A percentile compares a stretch with the other conserved stretches of the same genome.
These are phyloP conservation scores for Polyploca ridens DNA, from an alignment of 2,888 invertebrate species.

Conservation along the genomic window DNA sequence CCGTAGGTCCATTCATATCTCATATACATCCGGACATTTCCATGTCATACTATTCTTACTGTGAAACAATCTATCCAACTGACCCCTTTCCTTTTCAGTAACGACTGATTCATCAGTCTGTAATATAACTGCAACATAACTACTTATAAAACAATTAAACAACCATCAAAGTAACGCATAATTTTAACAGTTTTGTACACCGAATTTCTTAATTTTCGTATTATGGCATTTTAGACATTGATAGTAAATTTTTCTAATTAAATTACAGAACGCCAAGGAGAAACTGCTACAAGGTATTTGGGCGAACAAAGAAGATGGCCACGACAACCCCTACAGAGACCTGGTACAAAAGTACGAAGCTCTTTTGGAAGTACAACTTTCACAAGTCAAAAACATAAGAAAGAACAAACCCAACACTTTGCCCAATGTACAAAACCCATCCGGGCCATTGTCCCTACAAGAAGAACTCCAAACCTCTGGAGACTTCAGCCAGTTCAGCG, in stretches of 20 bases:
- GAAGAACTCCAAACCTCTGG: conserved; percentile 91
- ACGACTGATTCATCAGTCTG: conserved; percentile 16
- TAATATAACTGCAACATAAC: conserved; percentile 6
- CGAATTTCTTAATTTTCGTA: background rate
- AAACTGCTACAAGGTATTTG: conserved; percentile 80
- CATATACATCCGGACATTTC: conserved; percentile 22
- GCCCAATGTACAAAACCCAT: conserved; percentile 61
- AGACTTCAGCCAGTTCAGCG: conserved; percentile 87
- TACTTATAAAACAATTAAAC: background rate
- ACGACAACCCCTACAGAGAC: conserved; percentile 90
- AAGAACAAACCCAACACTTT: conserved; percentile 64
- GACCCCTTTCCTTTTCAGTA: conserved; percentile 19
- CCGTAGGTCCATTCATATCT: conserved; percentile 28
- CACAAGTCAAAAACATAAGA: conserved; percentile 82
- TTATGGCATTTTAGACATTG: background rate
- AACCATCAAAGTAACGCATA: background rate
- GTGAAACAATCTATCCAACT: conserved; percentile 19
- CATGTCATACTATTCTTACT: conserved; percentile 25
- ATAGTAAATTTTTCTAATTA: conserved; percentile 4
- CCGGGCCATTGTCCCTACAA: conserved; percentile 84
- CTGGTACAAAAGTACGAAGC: conserved; percentile 95
- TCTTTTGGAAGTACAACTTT: conserved; percentile 89
- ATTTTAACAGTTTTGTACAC: background rate
- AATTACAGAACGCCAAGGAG: conserved; percentile 79
- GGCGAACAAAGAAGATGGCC: conserved; percentile 81